Evolutionary conservation across 2,797 vertebrate genomes (phyloP).

Genomic region (Phylloscopus collybita): DNA sequence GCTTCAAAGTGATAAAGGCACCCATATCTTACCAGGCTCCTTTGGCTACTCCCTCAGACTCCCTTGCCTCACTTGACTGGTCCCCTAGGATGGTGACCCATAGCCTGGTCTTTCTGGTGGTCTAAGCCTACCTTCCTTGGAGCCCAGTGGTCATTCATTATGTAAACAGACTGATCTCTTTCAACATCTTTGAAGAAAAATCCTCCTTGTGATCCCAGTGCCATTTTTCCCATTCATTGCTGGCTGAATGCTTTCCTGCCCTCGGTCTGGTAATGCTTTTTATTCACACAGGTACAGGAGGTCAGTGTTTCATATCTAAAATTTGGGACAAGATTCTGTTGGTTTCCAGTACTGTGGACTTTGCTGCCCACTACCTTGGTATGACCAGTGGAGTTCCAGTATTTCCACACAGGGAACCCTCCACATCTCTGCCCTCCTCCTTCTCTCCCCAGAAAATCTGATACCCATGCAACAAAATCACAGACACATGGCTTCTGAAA

Average conservation of each 20-base stretch:
- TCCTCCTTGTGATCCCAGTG: background rate
- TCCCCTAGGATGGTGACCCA: background rate
- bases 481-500: background rate
- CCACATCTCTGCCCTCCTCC: background rate
- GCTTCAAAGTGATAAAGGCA: background rate
- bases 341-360: background rate
- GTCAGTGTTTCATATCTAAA: fast-evolving
- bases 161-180: background rate
- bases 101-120: background rate
- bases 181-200: background rate
- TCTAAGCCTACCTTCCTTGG: background rate
- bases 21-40: background rate
- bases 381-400: fast-evolving
- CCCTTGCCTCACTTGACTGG: background rate
- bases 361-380: background rate
- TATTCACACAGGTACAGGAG: background rate
- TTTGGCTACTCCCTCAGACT: background rate
- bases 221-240: background rate
- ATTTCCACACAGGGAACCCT: background rate
- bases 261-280: background rate
- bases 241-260: background rate
- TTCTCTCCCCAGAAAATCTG: background rate
- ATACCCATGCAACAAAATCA: background rate
- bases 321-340: background rate
- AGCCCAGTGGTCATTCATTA: fast-evolving